Conservation (phyloP, 2,113 vertebrate genomes). For the Arizona elegans region DNA sequence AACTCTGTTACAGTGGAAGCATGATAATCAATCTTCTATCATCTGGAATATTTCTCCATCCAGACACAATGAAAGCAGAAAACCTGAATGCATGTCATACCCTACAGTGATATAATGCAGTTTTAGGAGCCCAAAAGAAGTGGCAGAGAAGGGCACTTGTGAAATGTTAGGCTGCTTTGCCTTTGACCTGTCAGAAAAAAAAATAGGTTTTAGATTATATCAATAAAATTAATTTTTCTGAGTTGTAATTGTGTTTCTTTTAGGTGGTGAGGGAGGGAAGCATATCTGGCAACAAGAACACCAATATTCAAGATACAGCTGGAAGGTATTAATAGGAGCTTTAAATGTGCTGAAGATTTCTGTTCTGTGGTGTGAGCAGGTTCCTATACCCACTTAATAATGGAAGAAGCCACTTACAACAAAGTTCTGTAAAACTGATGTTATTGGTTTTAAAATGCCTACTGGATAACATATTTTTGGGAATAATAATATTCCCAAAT, state of each 20-base stretch:
- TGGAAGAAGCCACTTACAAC: background rate
- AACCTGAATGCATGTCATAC: background rate
- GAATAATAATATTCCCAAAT: background rate
- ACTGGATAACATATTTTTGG: background rate
- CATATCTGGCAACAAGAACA: constrained; percentile 74
- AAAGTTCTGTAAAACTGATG: background rate
- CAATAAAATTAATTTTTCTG: background rate
- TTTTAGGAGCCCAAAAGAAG: background rate
- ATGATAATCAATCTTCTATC: background rate
- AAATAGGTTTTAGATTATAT: background rate
- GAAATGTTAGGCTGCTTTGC: background rate
- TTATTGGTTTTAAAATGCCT: background rate
- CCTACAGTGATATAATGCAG: background rate
- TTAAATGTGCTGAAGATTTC: background rate
- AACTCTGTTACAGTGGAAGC: background rate
- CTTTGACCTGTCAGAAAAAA: background rate
- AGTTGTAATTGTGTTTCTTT: constrained; percentile 12
- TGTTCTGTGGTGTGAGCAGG: background rate
- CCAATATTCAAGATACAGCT: constrained; percentile 74
- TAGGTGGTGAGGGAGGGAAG: constrained; percentile 78
- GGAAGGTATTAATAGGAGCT: constrained; percentile 72
- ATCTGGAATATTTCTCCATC: background rate
- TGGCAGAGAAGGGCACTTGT: background rate
- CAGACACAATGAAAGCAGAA: background rate
- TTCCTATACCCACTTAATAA: background rate